Base-by-base conservation (phyloP, 1,140 invertebrate species). In the Ericerus pela region DNA sequence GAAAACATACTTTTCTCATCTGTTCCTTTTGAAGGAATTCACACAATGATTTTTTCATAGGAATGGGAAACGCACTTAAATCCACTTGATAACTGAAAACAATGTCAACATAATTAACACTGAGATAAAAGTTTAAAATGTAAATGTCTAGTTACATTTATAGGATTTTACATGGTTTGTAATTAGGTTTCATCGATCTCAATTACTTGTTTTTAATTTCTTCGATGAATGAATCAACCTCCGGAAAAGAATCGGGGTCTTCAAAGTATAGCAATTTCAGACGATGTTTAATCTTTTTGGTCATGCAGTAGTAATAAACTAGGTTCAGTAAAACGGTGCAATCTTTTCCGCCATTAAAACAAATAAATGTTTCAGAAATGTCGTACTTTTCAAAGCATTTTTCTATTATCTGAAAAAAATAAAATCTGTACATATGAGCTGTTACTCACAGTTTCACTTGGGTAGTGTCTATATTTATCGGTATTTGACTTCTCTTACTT, bases 271-370 rank as follows among this genome's bases (percentile, higher is more conserved):
- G 65, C 16, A 87, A 53, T 56, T 59, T 62, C 73, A 4, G 57
- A 53, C 58, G 33, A 57, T 51, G 63, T 66, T 62, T 68, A 68
- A 57, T 33, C 12, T 24, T 47, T 4, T 20, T 31, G 31, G 75
- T 74, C 61, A 75, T 71, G 37, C 82, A 68, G 27, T 86, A 68
- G 8, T 78, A 75, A 62, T 82, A 70, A 24, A 77, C 73, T 28
- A 96, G 67, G 70, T 96, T 86, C 53, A 96, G 70, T 14, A 96
- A 72, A 0, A 83, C 88, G 2, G 90, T 95, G 67, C 94, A 97
- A 72, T 98, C 95, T 72, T 98, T 98, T 4, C 95, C 95, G 26
- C 95, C 94, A 71, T 97, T 97, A 65, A 96, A 98, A 54, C 87
- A 85, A 28, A 97, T 64, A 65, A 90, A 90, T 38, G 90, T 68